A percentile compares a stretch with the other conserved stretches of the same genome.
Conservation (phyloP, 2,113 vertebrate genomes). For the Nanorana parkeri region DNA sequence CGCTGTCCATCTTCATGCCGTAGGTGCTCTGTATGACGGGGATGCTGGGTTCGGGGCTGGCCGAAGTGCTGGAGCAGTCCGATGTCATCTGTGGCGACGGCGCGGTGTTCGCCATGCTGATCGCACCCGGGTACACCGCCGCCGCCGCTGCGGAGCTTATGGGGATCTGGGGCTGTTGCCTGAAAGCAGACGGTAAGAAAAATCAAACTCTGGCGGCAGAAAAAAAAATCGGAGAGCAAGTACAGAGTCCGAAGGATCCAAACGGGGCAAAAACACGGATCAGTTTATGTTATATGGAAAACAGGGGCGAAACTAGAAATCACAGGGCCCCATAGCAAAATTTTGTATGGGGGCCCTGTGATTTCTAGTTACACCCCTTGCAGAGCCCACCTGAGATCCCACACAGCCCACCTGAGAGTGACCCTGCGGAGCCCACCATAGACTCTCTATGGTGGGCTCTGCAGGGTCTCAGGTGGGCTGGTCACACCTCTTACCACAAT, state of each 20-base stretch:
- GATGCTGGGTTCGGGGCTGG: constrained; percentile 95
- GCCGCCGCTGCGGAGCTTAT: constrained; percentile 93
- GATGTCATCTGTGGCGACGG: constrained; percentile 98
- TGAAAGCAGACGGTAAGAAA: constrained; percentile 63
- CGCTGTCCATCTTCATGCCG: constrained; percentile 92
- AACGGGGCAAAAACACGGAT: neutral
- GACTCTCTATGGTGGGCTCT: no score
- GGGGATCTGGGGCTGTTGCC: constrained; percentile 95
- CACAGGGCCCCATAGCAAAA: no score
- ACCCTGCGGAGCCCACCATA: no score
- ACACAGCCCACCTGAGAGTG: no score
- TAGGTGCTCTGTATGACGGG: constrained; percentile 98
- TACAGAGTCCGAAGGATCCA: rapidly evolving
- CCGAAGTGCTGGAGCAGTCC: constrained; percentile 97
- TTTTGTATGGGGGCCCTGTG: no score
- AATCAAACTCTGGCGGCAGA: rapidly evolving
- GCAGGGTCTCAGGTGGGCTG: no score
- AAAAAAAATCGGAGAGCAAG: neutral
- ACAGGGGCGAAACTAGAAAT: no score
- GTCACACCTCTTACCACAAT: no score
- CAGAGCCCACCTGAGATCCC: no score
- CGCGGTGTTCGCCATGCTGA: constrained; percentile 93
- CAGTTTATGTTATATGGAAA: no score
- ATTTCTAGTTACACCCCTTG: no score
- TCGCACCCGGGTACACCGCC: constrained; percentile 96